Base-by-base conservation (phyloP, 1,140 invertebrate species). In the Leptinotarsa texana region DNA sequence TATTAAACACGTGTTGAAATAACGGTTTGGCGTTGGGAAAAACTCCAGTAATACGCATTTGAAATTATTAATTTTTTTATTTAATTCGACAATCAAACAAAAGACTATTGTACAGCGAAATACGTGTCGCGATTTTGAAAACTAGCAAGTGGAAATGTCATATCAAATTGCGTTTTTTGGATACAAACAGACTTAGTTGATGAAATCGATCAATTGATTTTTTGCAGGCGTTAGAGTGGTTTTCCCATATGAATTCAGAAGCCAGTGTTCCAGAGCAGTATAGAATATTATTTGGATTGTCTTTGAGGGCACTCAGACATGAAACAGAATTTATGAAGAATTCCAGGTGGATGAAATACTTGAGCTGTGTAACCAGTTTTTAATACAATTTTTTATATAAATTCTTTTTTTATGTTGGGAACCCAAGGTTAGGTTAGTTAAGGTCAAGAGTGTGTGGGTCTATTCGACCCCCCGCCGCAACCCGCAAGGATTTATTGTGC, bases 221-320 rank as follows among this genome's bases (percentile, higher is more conserved):
- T 74, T 79, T 63, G 75, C 57, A 81, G 76, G 66, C 75, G 15
- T 72, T 81, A 49, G 87, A 88, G 79, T 88, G 88, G 87, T 78
- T 88, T 63, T 83, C 86, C 82, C 79, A 86, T 68, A 86, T 86
- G 81, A 83, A 82, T 74, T 82, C 72, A 49, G 79, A 77, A 69
- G 74, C 78, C 67, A 69, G 42, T 27, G 74, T 84, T n/a, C 69
- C 81, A 13, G 27, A 76, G 18, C 21, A 75, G 22, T 84, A 84
- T 72, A 71, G 73, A 67, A 74, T 79, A 18, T 61, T 77, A 4
- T 84, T 84, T 75, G 78, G 82, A 21, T 72, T 79, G 67, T 67
- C 80, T 22, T 75, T 85, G 63, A 67, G 80, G 61, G 65, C 76
- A 18, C 75, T 83, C 63, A 79, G 81, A 74, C 77, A 84, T 62